Base-by-base conservation (phyloP, 2,888 invertebrate genomes). In the Spodoptera exigua region DNA sequence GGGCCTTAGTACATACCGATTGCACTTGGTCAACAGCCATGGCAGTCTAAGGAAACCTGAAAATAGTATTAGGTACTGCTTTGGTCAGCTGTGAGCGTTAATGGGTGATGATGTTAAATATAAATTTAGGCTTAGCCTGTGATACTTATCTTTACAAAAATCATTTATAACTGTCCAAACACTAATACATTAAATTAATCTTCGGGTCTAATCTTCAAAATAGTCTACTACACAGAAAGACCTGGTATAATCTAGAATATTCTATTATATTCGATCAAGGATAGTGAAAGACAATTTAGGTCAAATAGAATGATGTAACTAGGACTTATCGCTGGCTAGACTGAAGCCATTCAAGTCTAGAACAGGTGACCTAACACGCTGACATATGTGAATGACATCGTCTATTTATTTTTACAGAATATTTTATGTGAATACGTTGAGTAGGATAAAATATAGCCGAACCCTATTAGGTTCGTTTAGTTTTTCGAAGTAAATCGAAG, bases 251-350 rank as follows among this genome's bases (percentile, higher is more conserved):
- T 47, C 56, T 69, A 46, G 53, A 63, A 63, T 41, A 58, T 56
- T 71, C 56, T 27, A 60, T 55, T 62, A 56, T 16, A 52, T 61
- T 65, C 61, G 64, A 74, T 68, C 61, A 68, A 65, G 62, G 43
- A 59, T 62, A 57, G 60, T n/a, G 0, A 62, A 72, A 75, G 64
- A 58, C 61, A 65, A 76, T 74, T 67, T 65, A 76, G 76, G 76
- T 76, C 76, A 59, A 61, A 65, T 43, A 36, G 41, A 54, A 46
- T 75, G 60, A 64, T 60, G 75, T 75, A 72, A 75, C 72, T 53
- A 39, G 45, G 70, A 63, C 63, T 70, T 70, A 65, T 36, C 45
- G 63, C 11, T 47, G 74, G 64, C 74, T 72, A 76, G 74, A 76
- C 76, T 55, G 76, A 76, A 76, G 63, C 76, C 76, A 0, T 74